Percentiles rank a stretch among this genome's conserved stretches.
phyloP scores from a whole-genome alignment of 2,888 invertebrate genomes.

The Agrilus cyanescens region DNA sequence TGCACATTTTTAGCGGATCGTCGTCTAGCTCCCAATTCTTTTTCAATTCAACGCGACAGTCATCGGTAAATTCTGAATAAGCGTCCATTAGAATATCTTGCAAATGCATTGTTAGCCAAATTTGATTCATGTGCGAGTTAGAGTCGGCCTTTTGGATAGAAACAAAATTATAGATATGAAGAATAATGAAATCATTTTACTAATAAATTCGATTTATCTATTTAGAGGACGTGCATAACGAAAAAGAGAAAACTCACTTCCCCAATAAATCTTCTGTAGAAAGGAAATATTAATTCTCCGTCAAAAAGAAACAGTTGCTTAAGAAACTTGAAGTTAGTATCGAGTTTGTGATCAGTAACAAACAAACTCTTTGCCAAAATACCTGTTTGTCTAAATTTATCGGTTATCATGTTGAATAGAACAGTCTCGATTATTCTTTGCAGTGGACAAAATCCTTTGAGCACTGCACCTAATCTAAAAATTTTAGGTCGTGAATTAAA shows the following conservation, averaged over 20 bases:
- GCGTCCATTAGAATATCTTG: slow-evolving; percentile 31
- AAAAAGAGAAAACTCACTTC: slow-evolving; percentile 19
- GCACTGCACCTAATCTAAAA: slow-evolving; percentile 26
- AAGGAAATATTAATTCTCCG: slow-evolving; percentile 30
- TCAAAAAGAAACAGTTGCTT: slow-evolving; percentile 29
- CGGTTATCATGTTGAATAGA: slow-evolving; percentile 23
- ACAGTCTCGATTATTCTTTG: slow-evolving; percentile 26
- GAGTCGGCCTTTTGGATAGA: too few species aligned
- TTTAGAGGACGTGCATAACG: too few species aligned
- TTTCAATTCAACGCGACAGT: slow-evolving; percentile 24
- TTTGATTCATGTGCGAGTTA: slow-evolving; percentile 16
- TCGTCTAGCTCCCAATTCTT: slow-evolving; percentile 20
- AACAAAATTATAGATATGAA: too few species aligned
- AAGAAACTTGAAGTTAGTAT: slow-evolving; percentile 28
- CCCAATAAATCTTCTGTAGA: slow-evolving; percentile 28
- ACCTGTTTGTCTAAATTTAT: slow-evolving; percentile 28
- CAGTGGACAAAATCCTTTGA: slow-evolving; percentile 25
- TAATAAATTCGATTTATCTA: too few species aligned
- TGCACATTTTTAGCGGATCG: slow-evolving; percentile 24
- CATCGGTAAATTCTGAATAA: slow-evolving; percentile 29
- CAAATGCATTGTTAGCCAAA: slow-evolving; percentile 29
- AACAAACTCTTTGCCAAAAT: slow-evolving; percentile 29
- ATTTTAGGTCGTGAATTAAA: slow-evolving; percentile 3
- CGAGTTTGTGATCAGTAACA: slow-evolving; percentile 26
- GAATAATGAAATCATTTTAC: too few species aligned